Evolutionary conservation across 2,797 vertebrate genomes (phyloP), one percentile per base, ranked within the genome.

Genomic region (Arrhamphus sclerolepis): DNA sequence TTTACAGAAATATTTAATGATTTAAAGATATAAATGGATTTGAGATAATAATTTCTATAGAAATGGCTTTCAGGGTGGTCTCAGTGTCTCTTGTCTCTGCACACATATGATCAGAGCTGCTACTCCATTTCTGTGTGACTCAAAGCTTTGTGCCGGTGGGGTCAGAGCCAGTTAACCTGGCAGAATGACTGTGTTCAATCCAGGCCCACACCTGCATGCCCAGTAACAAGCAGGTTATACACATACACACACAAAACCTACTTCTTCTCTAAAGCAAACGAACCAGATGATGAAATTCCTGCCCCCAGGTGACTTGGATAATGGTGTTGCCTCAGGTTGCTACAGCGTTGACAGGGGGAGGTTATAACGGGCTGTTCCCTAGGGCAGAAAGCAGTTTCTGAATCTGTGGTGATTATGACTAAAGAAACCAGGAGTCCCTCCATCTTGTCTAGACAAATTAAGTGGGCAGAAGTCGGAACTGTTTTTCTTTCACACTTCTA

Each of bases 241-340:
- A 38, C 13, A 8, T 7, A 20, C 34, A 48, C 22, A 52, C 2
- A 46, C 43, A 48, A 43, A 53, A 11, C 48, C 59, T 26, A 39
- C 17, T 34, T 50, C 29, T n/a, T 52, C 43, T 55, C 34, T 42
- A 48, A 62, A 60, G 46, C 46, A 62, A 51, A 62, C 29, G 26
- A 21, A 31, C 69, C 56, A 1, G 42, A 72, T 87, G 82, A 89
- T 83, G 81, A 87, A 69, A 82, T 72, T 78, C 67, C 63, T 29
- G 6, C 71, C 81, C 84, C 78, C 71, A 19, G 62, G 49, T 58
- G 80, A 70, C 63, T 46, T 16, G 60, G 76, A 64, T 72, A 72
- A 70, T 62, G 53, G 62, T 24, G 67, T 70, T 80, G 75, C 77
- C 66, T 76, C 59, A 40, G 76, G 84, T 88, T 83, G 86, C 74